Conservation (phyloP, 2,888 invertebrate species). For the Leuctra nigra region DNA sequence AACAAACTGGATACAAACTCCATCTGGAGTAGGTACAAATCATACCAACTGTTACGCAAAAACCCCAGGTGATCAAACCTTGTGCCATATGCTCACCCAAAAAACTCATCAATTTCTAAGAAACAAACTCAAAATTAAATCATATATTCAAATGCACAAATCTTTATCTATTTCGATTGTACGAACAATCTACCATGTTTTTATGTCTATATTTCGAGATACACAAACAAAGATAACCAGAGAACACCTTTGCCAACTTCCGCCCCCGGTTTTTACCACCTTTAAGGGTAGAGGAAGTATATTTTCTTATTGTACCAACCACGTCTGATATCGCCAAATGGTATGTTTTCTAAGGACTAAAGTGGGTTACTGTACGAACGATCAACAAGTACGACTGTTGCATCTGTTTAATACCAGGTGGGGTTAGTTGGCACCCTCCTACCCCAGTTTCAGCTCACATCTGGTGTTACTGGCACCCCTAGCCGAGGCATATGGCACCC, state of each 20-base stretch:
- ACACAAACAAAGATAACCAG: slow-evolving; percentile 3
- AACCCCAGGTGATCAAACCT: no score
- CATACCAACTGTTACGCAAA: no score
- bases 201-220: not conserved
- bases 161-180: slow-evolving; percentile 4
- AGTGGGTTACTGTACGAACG: not conserved
- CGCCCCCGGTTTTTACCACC: slow-evolving; percentile 6
- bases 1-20: no score
- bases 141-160: slow-evolving; percentile 10
- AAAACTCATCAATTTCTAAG: no score
- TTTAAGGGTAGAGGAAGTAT: slow-evolving; percentile 3
- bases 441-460: not conserved
- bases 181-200: not conserved
- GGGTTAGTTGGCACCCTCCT: not conserved
- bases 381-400: not conserved
- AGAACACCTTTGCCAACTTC: slow-evolving; percentile 3
- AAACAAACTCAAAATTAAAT: slow-evolving; percentile 6
- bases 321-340: not conserved
- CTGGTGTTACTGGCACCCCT: not conserved
- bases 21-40: no score
- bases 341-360: not conserved
- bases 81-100: no score
- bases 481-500: not conserved
- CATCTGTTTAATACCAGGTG: not conserved
- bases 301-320: not conserved